These are phyloP conservation scores for Germaria angustata DNA, from an alignment of 2,888 invertebrate species.

Conservation along the genomic window DNA sequence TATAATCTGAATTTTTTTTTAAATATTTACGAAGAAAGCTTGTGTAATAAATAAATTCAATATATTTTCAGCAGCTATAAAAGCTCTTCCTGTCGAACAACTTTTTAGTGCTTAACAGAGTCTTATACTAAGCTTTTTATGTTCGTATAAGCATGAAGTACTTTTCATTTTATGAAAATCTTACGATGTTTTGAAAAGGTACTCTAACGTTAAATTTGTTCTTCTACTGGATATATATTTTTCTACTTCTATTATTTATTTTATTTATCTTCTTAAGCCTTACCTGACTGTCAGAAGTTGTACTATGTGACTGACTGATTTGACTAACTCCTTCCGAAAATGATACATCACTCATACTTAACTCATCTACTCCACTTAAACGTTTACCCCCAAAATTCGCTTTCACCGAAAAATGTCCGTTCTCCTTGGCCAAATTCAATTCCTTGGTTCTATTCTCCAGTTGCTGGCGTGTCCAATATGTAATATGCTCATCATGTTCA, in stretches of 20 bases:
- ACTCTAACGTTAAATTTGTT: not conserved
- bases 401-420: constrained; percentile 73
- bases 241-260: not conserved
- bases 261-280: constrained; percentile 54
- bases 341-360: constrained; percentile 79
- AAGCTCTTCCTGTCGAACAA: too few species aligned
- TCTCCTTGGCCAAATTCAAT: constrained; percentile 83
- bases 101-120: too few species aligned
- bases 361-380: constrained; percentile 80
- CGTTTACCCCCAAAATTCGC: constrained; percentile 76
- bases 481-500: constrained; percentile 79
- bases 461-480: constrained; percentile 87
- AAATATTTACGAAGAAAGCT: too few species aligned
- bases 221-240: not conserved
- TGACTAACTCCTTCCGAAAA: constrained; percentile 80
- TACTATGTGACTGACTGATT: constrained; percentile 86
- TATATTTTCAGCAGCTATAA: too few species aligned
- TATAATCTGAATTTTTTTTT: too few species aligned
- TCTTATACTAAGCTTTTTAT: too few species aligned
- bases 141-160: too few species aligned
- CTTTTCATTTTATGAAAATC: not conserved
- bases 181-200: not conserved
- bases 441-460: constrained; percentile 86
- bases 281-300: constrained; percentile 90
- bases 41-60: too few species aligned